These are phyloP conservation scores for Lemur catta DNA, from an alignment of 2,797 vertebrate species.

Conservation along the genomic window DNA sequence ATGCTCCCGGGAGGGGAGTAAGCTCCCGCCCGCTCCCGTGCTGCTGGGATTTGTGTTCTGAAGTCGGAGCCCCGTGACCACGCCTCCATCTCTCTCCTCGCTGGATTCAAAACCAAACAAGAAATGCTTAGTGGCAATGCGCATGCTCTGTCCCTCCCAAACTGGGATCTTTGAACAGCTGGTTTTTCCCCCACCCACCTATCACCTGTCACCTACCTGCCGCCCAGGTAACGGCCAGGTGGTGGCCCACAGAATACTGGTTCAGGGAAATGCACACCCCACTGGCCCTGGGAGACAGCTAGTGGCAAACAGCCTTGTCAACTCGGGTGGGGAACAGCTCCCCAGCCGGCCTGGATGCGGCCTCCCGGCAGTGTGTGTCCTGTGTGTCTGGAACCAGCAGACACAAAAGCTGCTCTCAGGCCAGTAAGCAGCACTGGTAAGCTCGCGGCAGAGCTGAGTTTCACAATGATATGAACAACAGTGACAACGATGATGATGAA, in stretches of 20 bases:
- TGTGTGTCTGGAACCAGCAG: not conserved
- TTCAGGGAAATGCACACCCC: conserved; percentile 74
- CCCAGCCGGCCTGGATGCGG: conserved; percentile 67
- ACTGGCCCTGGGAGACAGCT: conserved; percentile 78
- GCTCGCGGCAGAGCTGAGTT: conserved; percentile 48
- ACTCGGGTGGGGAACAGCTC: conserved; percentile 75
- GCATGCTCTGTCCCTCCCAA: conserved; percentile 62
- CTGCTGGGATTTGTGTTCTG: not conserved
- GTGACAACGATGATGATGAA: not conserved
- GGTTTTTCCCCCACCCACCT: conserved; percentile 36
- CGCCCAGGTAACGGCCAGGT: conserved; percentile 79
- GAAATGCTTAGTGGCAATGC: conserved; percentile 46
- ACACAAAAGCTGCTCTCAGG: conserved; percentile 72
- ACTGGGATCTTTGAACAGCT: conserved; percentile 43
- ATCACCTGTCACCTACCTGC: conserved; percentile 78
- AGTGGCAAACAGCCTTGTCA: conserved; percentile 74
- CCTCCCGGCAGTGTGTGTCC: conserved; percentile 59
- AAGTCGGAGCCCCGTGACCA: not conserved
- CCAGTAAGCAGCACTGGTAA: conserved; percentile 62
- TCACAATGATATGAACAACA: not conserved
- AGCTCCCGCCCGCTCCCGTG: too few species aligned
- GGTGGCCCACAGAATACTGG: conserved; percentile 81
- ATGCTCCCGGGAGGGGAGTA: rapidly evolving
- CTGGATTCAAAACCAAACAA: conserved; percentile 17
- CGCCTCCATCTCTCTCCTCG: not conserved